Evolutionary conservation across 2,113 vertebrate genomes (phyloP), one percentile per base, ranked within the genome.

Genomic region (Tragelaphus scriptus): DNA sequence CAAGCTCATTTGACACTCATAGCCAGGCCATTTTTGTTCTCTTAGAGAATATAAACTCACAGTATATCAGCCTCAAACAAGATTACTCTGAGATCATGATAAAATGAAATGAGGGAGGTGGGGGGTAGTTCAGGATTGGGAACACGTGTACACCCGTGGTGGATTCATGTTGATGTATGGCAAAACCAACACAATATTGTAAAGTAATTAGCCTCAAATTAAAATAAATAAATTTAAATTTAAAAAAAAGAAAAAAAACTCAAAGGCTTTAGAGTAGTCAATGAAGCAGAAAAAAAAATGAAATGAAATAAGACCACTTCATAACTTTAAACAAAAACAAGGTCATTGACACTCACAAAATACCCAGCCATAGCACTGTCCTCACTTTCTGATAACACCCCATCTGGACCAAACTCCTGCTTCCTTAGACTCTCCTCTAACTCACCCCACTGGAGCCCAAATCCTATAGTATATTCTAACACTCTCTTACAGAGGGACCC

Each of bases 261-360:
- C 49, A 49, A 49, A 49, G 49, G 49, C 49, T 49, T 49, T 49
- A 49, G 49, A 49, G 49, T 49, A 49, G 49, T 49, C 49, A 49
- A 49, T 49, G 49, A 49, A 49, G 49, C 49, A 49, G 49, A 12
- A 49, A 49, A 49, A 49, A 49, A 49, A 49, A 49, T 49, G 36
- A 87, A 97, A 90, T 15, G 63, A 79, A 68, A 71, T 25, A 92
- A 93, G n/a, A 51, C 40, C 28, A 80, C 47, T 44, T 77, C 36
- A 82, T 49, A 92, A 92, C 47, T 79, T 93, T 81, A 92, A 65
- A 63, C 89, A 90, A 90, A 89, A 90, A 40, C 26, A 90, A 93
- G 53, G 30, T 63, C 81, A 87, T 44, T 49, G 51, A 8, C n/a
- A 61, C 21, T 19, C 32, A 97, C 28, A 32, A 59, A 92, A 81